phyloP scores from a whole-genome alignment of 2,888 invertebrate species.

The Drosophila mettleri region DNA sequence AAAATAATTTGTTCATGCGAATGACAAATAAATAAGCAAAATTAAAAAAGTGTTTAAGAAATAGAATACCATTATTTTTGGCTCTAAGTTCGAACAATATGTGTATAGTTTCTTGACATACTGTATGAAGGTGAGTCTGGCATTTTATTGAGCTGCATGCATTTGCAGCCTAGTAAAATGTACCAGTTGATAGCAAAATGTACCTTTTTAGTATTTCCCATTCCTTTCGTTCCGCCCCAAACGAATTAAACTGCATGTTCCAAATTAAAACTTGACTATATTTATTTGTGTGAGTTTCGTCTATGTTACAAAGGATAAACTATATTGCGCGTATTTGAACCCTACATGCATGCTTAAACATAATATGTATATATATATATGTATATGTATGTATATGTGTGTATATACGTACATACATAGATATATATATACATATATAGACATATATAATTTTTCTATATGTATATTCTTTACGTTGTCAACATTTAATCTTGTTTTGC shows the following conservation, averaged over 20 bases:
- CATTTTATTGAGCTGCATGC: no score
- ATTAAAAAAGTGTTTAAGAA: no score
- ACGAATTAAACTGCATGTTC: not conserved
- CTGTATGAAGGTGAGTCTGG: no score
- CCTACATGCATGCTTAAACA: constrained; percentile 59
- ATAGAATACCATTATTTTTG: no score
- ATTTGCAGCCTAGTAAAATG: no score
- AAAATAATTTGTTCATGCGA: no score
- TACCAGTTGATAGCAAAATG: not conserved
- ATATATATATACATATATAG: constrained; percentile 4
- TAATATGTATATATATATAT: constrained; percentile 11
- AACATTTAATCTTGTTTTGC: constrained; percentile 53
- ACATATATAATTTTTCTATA: constrained; percentile 38
- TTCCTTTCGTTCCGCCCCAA: not conserved
- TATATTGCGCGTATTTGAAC: constrained; percentile 77
- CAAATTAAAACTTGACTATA: constrained; percentile 59
- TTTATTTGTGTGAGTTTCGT: constrained; percentile 46
- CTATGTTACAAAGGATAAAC: constrained; percentile 72
- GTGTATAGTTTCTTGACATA: no score
- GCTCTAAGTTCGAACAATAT: no score
- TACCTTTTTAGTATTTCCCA: not conserved
- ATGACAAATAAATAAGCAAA: no score
- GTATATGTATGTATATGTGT: not conserved
- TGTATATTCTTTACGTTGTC: constrained; percentile 60
- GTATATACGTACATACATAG: constrained; percentile 27